Evolutionary conservation across 53 echinoderm and acorn worm genomes (phyloP).

Genomic region (Arbacia lixula): DNA sequence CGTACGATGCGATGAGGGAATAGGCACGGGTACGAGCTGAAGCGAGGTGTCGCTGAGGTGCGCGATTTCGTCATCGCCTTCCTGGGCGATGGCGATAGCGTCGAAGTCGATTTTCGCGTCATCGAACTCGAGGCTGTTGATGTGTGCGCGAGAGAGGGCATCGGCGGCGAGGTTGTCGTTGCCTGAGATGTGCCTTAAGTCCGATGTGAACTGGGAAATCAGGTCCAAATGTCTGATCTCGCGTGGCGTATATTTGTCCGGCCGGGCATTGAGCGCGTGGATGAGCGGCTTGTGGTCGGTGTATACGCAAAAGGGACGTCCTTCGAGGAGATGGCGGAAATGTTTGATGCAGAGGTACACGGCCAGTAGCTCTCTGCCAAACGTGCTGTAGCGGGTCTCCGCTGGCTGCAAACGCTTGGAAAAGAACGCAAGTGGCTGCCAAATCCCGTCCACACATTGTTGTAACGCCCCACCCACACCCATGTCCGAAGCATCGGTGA

Average conservation of each 20-base stretch:
- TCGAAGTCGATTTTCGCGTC: no score
- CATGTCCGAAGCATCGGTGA: conserved; percentile 12
- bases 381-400: conserved; percentile 39
- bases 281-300: conserved; percentile 18
- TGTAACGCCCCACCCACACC: conserved; percentile 22
- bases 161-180: no score
- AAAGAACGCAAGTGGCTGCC: conserved; percentile 56
- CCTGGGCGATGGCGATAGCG: no score
- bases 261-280: conserved; percentile 6
- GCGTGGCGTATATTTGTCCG: conserved; percentile 27
- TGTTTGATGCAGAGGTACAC: conserved; percentile 17
- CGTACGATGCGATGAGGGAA: no score
- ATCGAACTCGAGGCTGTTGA: no score
- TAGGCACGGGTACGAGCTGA: no score
- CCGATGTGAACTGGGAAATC: conserved; percentile 35
- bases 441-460: conserved; percentile 14
- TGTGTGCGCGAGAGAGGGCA: no score
- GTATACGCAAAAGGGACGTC: not conserved
- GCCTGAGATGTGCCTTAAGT: no score
- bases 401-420: conserved; percentile 46
- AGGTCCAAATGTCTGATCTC: conserved; percentile 45
- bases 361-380: conserved; percentile 33
- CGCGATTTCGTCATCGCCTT: no score
- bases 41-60: no score
- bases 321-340: conserved; percentile 49